These are phyloP conservation scores for Coptodon bakossiorum DNA, from an alignment of 2,113 vertebrate genomes.

Conservation along the genomic window DNA sequence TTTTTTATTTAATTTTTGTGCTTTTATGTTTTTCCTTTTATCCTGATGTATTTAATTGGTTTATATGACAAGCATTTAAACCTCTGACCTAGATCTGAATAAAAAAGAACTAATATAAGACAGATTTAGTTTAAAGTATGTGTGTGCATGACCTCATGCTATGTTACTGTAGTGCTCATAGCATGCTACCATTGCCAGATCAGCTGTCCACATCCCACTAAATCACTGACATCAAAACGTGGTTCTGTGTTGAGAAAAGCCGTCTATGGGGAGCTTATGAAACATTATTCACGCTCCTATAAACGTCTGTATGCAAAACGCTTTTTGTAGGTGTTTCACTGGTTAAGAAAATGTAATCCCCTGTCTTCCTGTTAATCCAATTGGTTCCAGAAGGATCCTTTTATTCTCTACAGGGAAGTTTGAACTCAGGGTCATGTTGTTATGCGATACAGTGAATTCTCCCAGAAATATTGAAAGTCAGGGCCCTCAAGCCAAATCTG, in stretches of 20 bases:
- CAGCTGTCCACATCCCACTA: not conserved
- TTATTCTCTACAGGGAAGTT: not conserved
- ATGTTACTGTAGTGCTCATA: not conserved
- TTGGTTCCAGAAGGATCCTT: slow-evolving; percentile 13
- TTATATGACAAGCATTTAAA: not conserved
- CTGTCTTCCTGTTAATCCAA: slow-evolving; percentile 7
- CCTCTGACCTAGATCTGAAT: not conserved
- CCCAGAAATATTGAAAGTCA: not conserved
- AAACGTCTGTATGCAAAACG: not conserved
- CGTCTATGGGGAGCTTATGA: not conserved
- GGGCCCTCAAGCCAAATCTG: not conserved
- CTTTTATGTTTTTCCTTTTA: not conserved
- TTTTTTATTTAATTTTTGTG: not conserved
- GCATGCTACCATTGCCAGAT: not conserved
- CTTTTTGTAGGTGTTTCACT: slow-evolving; percentile 11
- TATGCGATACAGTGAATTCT: not conserved
- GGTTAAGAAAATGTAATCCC: slow-evolving; percentile 24
- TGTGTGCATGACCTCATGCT: not conserved
- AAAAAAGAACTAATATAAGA: not conserved
- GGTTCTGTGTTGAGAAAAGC: not conserved
- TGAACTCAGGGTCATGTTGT: slow-evolving; percentile 1
- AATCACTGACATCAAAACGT: not conserved
- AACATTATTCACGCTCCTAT: not conserved
- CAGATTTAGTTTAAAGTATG: not conserved
- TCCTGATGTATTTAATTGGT: not conserved